Base-by-base conservation (phyloP, 37 sponge, comb jelly and placozoan genomes). In the Aplysina aerophoba region DNA sequence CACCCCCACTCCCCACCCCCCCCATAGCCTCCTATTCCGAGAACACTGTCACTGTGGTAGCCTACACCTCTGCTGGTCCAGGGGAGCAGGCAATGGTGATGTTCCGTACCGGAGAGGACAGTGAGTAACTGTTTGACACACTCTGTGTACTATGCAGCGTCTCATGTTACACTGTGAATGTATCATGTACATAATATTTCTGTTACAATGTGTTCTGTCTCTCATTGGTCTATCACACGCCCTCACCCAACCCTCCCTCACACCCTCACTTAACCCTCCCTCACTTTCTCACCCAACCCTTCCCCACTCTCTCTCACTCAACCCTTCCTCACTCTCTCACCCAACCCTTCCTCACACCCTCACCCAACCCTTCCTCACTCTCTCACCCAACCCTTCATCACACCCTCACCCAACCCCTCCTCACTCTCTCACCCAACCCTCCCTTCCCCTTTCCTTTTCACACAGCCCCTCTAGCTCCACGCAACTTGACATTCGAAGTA, bases 11-110 rank as follows among this genome's bases (percentile, higher is more conserved):
- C n/a, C n/a, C n/a, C n/a, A n/a, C 8, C 8, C 50, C 17, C 17
- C 59, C 17, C 17, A 20, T 58, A 73, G 74, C 14, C 21, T 20
- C 22, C 31, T 73, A 21, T 41, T 38, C 74, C 37, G 20, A 38
- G 41, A 38, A 73, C 74, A 73, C 31, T 30, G 39, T 73, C 13
- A 38, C 74, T 13, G 8, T 73, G 20, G 4, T 20, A 38, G 74
- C 74, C 74, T 73, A 33, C 20, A 73, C 74, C 8, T 13, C 20
- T 11, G 74, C 74, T 33, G 74, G 74, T 20, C 74, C 40, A 38
- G 74, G 74, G 11, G 74, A 34, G 37, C 22, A 12, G 8, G 39
- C 20, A 5, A 19, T 22, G 22, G 21, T 31, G 12, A 73, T 21
- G 21, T 73, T 73, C 30, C 21, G 17, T 15, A 73, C 74, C 8